Base-by-base conservation (phyloP, 1,140 invertebrate species). In the Colletes gigas region DNA sequence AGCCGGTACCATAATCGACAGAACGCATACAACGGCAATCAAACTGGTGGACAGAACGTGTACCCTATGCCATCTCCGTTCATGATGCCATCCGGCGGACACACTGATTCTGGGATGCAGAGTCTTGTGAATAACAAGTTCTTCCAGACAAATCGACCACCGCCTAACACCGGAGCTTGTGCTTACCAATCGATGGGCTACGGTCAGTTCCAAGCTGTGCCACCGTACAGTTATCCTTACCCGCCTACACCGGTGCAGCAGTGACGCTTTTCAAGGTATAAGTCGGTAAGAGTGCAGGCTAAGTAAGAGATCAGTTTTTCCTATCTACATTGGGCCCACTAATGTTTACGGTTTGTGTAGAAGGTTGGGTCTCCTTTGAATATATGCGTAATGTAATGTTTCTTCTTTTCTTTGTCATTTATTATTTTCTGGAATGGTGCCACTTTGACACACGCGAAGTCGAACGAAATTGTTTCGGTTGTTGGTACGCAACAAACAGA, bases 91-190 rank as follows among this genome's bases (percentile, higher is more conserved):
- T 91, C 93, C 4, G 85, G 89, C 14, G 91, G 91, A 0, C 90
- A 88, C 15, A 88, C 91, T 0, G 92, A 93, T 50, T 91, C 94
- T 1, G 94, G 93, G n/a, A 94, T 95, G 57, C 94, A 95, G 70
- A 94, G 93, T 19, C 90, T 95, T 52, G 94, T 95, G 65, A 95
- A 94, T 88, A 95, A 94, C 90, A 95, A 95, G 83, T 95, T 95
- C 92, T 95, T 95, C 93, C 95, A 95, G 86, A 94, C 93, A 5
- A 93, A 92, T 75, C 91, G 94, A 71, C 93, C 94, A 70, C 92
- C 95, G 8, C 93, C 94, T 0, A 92, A 91, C 71, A 91, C 94
- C 14, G 95, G 94, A 65, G 93, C 94, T 1, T 95, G 94, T 83
- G 94, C 94, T 19, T 95, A 95, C 76, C 95, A 95, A 75, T 95